phyloP scores from a whole-genome alignment of 2,888 invertebrate species.

The Lithophane semibrunnea region DNA sequence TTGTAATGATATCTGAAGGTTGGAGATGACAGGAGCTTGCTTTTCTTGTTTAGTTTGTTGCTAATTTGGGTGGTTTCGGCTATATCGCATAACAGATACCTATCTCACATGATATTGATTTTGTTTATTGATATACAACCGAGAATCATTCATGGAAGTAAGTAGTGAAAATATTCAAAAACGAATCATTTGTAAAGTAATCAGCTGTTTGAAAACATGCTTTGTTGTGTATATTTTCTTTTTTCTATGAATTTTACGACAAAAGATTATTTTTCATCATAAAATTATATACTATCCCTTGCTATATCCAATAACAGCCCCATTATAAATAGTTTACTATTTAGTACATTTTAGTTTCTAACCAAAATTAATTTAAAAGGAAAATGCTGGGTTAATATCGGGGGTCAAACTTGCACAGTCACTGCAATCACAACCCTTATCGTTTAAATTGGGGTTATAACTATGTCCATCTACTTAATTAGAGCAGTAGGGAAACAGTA shows the following conservation, averaged over 20 bases:
- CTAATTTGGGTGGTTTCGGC: neutral
- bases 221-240: neutral
- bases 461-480: conserved; percentile 59
- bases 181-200: neutral
- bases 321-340: neutral
- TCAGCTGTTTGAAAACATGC: neutral
- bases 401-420: conserved; percentile 64
- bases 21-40: conserved; percentile 9
- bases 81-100: neutral
- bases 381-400: conserved; percentile 36
- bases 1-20: conserved; percentile 57
- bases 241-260: neutral
- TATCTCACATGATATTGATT: neutral
- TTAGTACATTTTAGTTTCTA: conserved; percentile 12
- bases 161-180: neutral
- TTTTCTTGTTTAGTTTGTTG: neutral
- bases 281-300: neutral
- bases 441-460: conserved; percentile 62
- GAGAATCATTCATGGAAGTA: too few species aligned
- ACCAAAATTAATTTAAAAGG: conserved; percentile 34
- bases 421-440: conserved; percentile 63
- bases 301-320: neutral
- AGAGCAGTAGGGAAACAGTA: conserved; percentile 35
- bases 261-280: neutral
- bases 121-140: too few species aligned